Evolutionary conservation across 1,140 invertebrate species (phyloP), one percentile per base, ranked within the genome.

Genomic region (Hyles vespertilio): DNA sequence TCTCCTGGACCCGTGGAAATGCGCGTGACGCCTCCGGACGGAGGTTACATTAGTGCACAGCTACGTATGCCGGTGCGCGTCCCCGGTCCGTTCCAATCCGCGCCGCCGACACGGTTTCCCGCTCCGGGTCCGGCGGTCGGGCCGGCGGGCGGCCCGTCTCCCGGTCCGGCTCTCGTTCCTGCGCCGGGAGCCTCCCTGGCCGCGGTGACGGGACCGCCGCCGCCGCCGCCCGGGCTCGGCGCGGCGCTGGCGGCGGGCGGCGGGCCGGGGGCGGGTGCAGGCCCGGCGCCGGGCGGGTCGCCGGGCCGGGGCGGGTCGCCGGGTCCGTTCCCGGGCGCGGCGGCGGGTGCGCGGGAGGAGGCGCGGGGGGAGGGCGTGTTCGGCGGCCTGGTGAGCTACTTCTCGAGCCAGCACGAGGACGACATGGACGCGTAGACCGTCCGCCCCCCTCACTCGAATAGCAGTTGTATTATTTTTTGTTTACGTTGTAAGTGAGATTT

Each of bases 381-480:
- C 83, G 94, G 94, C n/a, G 95, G 95, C 10, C 89, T 96, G 59
- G 95, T 96, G n/a, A 96, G 95, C 60, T 96, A 96, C 84, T 96
- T 96, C 87, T 96, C 95, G 59, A 95, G 94, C 84, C 95, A 96
- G 84, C 90, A 92, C 61, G 94, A 95, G 76, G 94, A 95, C 81
- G 94, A 95, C 79, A 59, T 85, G 9, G 81, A 87, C 80, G 76
- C 76, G 61, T 85, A 79, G 70, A 22, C 22, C 22, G 22, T 22
- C 47, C 36, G n/a, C 32, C 43, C 47, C 44, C 46, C 33, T 49
- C 40, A 34, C 47, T 52, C 46, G 54, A 53, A 36, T 86, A 80
- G 63, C 77, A 75, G 74, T 77, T 84, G 83, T 88, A 88, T 86
- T 88, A 87, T 86, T 85, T 85, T 84, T 79, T 79, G 81, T 70